These are phyloP conservation scores for Diabrotica balteata DNA, from an alignment of 2,888 invertebrate genomes.

Conservation along the genomic window DNA sequence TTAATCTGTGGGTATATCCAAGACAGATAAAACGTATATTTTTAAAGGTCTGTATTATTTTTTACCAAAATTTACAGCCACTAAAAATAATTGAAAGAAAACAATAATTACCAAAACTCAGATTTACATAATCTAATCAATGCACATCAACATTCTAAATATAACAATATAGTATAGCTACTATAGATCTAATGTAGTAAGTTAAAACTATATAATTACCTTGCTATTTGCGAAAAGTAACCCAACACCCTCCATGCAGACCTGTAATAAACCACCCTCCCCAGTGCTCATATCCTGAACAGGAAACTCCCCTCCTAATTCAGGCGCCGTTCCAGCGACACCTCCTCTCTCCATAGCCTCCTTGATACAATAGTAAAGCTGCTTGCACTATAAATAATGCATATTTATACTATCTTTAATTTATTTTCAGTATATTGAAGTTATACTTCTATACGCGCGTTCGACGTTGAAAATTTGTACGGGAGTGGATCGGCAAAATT, in stretches of 20 bases:
- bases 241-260: constrained; percentile 99
- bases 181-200: constrained; percentile 5
- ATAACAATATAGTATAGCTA: constrained; percentile 18
- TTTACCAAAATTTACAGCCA: too few species aligned
- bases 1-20: too few species aligned
- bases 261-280: constrained; percentile 96
- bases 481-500: too few species aligned
- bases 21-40: too few species aligned
- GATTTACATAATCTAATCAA: constrained; percentile 7
- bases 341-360: constrained; percentile 96
- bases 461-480: too few species aligned
- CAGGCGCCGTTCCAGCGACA: constrained; percentile 71
- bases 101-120: too few species aligned
- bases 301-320: constrained; percentile 95
- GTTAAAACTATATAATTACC: constrained; percentile 67
- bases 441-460: too few species aligned
- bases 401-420: too few species aligned
- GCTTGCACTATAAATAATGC: constrained; percentile 81
- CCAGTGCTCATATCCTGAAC: constrained; percentile 97
- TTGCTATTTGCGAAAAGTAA: constrained; percentile 99
- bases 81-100: too few species aligned
- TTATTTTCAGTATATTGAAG: too few species aligned
- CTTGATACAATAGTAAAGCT: constrained; percentile 97
- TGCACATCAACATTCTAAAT: constrained; percentile 34
- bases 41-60: too few species aligned